Evolutionary conservation across 2,797 vertebrate species (phyloP).

Genomic region (Bucorvus abyssinicus): DNA sequence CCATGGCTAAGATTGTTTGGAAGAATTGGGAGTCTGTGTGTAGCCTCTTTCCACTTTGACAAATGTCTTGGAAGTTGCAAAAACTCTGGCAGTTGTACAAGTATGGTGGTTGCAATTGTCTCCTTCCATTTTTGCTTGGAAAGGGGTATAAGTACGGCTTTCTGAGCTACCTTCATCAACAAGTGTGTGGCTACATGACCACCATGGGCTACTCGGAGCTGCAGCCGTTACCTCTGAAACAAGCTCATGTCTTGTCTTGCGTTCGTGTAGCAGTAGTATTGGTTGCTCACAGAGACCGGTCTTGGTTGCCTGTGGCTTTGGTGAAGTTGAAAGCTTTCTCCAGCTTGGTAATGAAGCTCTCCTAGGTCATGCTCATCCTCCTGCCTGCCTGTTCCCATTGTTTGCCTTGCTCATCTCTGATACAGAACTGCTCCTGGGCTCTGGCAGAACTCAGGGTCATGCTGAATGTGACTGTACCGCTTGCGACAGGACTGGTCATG

Average conservation of each 20-base stretch:
- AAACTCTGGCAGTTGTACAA: not conserved
- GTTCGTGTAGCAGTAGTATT: rapidly evolving
- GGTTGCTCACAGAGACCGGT: not conserved
- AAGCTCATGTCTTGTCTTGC: not conserved
- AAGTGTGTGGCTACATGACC: not conserved
- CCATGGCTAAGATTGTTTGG: not conserved
- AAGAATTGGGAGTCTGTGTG: not conserved
- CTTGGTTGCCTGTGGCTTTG: not conserved
- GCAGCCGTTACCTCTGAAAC: not conserved
- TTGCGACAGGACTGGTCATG: not conserved
- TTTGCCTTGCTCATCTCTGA: not conserved
- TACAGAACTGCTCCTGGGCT: not conserved
- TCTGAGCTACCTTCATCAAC: not conserved
- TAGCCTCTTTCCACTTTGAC: not conserved
- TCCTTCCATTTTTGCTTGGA: not conserved
- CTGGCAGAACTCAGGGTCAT: not conserved
- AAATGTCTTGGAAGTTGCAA: not conserved
- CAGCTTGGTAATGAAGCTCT: not conserved
- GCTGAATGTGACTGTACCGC: not conserved
- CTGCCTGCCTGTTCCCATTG: conserved; percentile 1
- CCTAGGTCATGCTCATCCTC: not conserved
- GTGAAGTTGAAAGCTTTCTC: not conserved
- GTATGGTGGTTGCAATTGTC: not conserved
- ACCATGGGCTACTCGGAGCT: not conserved
- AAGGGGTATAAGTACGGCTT: not conserved